Base-by-base conservation (phyloP, 1,140 invertebrate genomes). In the Adelges cooleyi region DNA sequence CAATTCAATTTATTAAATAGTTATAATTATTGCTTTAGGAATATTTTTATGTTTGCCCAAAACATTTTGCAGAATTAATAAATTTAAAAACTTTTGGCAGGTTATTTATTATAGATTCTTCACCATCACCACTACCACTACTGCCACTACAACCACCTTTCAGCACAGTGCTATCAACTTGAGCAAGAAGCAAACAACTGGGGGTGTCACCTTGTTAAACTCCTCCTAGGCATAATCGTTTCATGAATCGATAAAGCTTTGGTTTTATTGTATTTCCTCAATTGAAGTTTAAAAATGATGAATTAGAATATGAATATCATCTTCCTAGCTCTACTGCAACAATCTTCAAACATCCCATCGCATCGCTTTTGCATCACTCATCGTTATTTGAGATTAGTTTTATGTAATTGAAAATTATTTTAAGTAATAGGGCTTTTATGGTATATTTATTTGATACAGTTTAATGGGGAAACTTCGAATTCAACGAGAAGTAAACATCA, bases 21-120 rank as follows among this genome's bases (percentile, higher is more conserved):
- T n/a, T n/a, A n/a, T n/a, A n/a, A n/a, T n/a, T n/a, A n/a, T n/a
- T n/a, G n/a, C n/a, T n/a, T n/a, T n/a, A n/a, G n/a, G n/a, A n/a
- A n/a, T n/a, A n/a, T n/a, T n/a, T n/a, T n/a, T n/a, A n/a, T n/a
- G n/a, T n/a, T n/a, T n/a, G n/a, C n/a, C n/a, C n/a, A n/a, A 11
- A 33, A 33, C 5, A 33, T 33, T 33, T 33, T 33, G 5, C 29
- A 6, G 11, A 44, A 59, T 59, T 59, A 59, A 44, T 59, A 4
- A 59, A n/a, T 27, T 23, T 44, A 59, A 59, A 59, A 18, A 44
- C 53, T 59, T 59, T 59, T 59, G 53, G 53, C 53, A 59, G 53
- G 53, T 59, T 59, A 44, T 59, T 59, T 59, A 42, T 59, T 59
- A 25, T 59, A 59, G 53, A 59, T 59, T 44, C 53, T 42, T 42